phyloP scores from a whole-genome alignment of 1,140 invertebrate species.

The Drosophila orosa region DNA sequence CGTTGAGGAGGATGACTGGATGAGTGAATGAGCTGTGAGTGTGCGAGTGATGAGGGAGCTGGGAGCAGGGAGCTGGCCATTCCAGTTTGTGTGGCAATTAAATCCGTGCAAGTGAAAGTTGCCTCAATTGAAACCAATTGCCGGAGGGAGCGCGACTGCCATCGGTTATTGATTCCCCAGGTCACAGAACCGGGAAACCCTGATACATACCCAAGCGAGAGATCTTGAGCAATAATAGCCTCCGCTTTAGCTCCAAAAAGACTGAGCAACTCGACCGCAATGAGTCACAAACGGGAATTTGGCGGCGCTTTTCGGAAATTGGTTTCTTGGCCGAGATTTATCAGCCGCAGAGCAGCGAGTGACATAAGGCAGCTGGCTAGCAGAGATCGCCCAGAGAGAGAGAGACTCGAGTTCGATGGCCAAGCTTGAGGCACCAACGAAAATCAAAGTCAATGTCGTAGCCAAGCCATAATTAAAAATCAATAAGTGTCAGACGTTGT shows the following conservation, averaged over 20 bases:
- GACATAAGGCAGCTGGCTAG: slow-evolving; percentile 28
- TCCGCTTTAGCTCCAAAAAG: slow-evolving; percentile 3
- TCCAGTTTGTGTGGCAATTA: slow-evolving; percentile 51
- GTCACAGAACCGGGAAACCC: slow-evolving; percentile 20
- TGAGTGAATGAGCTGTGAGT: slow-evolving; percentile 21
- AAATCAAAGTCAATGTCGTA: slow-evolving; percentile 61
- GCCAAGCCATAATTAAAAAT: slow-evolving; percentile 67
- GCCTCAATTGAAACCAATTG: slow-evolving; percentile 69
- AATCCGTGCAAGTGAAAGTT: slow-evolving; percentile 69
- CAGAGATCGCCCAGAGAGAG: slow-evolving; percentile 2
- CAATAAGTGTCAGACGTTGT: slow-evolving; percentile 49
- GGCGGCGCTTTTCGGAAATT: slow-evolving; percentile 47
- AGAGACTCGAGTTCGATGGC: slow-evolving; percentile 51
- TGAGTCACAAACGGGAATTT: slow-evolving; percentile 78
- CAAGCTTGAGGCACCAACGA: not conserved
- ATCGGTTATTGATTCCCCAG: slow-evolving; percentile 54
- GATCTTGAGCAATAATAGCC: slow-evolving; percentile 6
- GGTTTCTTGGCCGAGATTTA: slow-evolving; percentile 48
- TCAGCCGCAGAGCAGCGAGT: slow-evolving; percentile 13
- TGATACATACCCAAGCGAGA: not conserved
- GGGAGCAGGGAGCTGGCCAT: slow-evolving; percentile 11
- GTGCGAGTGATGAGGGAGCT: slow-evolving; percentile 7
- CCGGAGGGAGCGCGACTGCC: slow-evolving; percentile 13
- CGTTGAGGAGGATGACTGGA: slow-evolving; percentile 36
- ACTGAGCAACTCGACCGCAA: slow-evolving; percentile 36